Evolutionary conservation across 2,113 vertebrate species (phyloP), one percentile per base, ranked within the genome.

Genomic region (Cyanoderma ruficeps): DNA sequence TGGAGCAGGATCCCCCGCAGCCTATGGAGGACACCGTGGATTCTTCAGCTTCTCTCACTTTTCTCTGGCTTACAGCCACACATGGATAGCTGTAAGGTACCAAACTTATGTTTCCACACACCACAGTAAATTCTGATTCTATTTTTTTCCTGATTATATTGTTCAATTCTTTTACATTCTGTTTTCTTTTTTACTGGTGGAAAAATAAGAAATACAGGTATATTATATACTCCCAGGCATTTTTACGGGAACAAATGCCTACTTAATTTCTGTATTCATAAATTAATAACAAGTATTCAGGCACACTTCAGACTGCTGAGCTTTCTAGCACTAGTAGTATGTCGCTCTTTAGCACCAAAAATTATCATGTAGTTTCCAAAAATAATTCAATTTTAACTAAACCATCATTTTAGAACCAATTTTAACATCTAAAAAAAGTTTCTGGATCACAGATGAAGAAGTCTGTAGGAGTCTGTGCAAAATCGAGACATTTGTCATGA

Each of bases 11-110:
- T 8, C 3, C 6, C 13, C 22, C 74, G 33, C 56, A 55, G 27
- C 23, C 25, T 3, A 2, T 10, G 44, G 17, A 82, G 44, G 13
- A 60, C 44, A 28, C 27, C 30, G 8, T 0, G 0, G 41, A 7
- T 46, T 67, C 67, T 71, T 68, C 39, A 75, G 6, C 35, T 78
- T 44, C 46, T 65, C 55, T 81, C 55, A 49, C 46, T 75, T 41
- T 42, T 44, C 39, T n/a, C 47, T 56, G 12, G 9, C 30, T 79
- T 85, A 50, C 33, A 71, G 20, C 16, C 57, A 56, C 24, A 39
- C 9, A 10, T 10, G 21, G 20, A n/a, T 19, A 56, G 30, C 35
- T 23, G 16, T 21, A 64, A 46, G 10, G 23, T 24, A 60, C 16
- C 11, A 85, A 78, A 30, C 16, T 21, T 42, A 35, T 76, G 10